Evolutionary conservation across 2,888 invertebrate genomes (phyloP).

Genomic region (Aricia artaxerxes): DNA sequence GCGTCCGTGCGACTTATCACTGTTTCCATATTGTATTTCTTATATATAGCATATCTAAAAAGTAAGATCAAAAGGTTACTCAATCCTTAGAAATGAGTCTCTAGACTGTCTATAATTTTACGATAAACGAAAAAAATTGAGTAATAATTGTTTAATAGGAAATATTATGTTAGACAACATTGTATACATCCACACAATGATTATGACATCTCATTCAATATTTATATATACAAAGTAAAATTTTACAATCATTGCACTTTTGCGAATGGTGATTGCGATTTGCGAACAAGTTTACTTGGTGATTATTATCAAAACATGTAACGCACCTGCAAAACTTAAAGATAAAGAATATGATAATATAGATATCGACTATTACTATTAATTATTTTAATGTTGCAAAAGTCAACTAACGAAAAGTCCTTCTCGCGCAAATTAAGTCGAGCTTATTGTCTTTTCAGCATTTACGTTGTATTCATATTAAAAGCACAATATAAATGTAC

Average conservation of each 20-base stretch:
- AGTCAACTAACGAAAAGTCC: slow-evolving; percentile 11
- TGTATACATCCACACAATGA: neutral
- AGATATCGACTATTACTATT: slow-evolving; percentile 11
- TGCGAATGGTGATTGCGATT: neutral
- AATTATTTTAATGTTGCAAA: neutral
- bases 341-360: neutral
- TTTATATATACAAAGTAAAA: slow-evolving; percentile 2
- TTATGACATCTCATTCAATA: neutral
- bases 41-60: too few species aligned
- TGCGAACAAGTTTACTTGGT: neutral
- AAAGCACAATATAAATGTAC: neutral
- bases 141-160: too few species aligned
- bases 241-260: slow-evolving; percentile 19
- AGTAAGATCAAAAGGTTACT: too few species aligned
- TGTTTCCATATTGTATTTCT: too few species aligned
- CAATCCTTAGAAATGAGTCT: too few species aligned
- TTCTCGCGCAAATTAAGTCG: neutral
- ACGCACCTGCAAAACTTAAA: neutral
- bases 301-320: neutral
- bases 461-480: slow-evolving; percentile 23
- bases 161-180: neutral
- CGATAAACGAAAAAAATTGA: too few species aligned
- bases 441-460: slow-evolving; percentile 31
- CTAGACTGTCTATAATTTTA: too few species aligned
- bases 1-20: too few species aligned